Percentiles rank a stretch among this genome's conserved stretches.
Evolutionary conservation across 2,888 invertebrate genomes (phyloP).

Genomic region (Nephrotoma guestfalica): DNA sequence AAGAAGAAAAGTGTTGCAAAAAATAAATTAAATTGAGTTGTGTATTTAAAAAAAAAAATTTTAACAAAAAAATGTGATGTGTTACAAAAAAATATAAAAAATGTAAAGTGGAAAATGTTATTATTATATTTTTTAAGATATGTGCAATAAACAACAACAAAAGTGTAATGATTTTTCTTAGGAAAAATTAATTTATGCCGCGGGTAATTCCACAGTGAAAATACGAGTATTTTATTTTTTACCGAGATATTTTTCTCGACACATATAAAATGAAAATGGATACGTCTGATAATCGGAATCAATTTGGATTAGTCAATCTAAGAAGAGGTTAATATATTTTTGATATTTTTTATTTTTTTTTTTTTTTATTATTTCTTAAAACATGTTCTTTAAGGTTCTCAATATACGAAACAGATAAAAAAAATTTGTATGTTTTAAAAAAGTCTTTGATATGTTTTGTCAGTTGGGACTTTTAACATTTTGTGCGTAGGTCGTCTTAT

Average conservation of each 20-base stretch:
- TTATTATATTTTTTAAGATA: not conserved
- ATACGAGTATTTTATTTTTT: not conserved
- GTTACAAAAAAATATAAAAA: not conserved
- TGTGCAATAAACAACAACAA: not conserved
- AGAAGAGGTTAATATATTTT: not conserved
- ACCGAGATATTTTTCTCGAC: not conserved
- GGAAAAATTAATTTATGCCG: not conserved
- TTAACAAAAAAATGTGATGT: not conserved
- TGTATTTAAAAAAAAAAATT: not conserved
- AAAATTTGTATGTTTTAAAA: not conserved
- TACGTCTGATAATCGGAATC: not conserved
- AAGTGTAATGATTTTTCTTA: not conserved
- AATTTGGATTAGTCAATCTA: not conserved
- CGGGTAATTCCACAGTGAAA: not conserved
- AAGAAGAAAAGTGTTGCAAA: not conserved
- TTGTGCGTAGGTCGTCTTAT: not conserved
- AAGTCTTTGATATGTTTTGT: not conserved
- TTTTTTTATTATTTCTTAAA: not conserved
- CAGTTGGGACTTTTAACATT: not conserved
- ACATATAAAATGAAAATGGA: not conserved
- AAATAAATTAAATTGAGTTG: not conserved
- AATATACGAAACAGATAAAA: not conserved
- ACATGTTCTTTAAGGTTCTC: not conserved
- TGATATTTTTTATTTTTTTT: not conserved
- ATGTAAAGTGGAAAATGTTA: not conserved